Conservation (phyloP, 1,140 invertebrate genomes). For the Homalodisca vitripennis region DNA sequence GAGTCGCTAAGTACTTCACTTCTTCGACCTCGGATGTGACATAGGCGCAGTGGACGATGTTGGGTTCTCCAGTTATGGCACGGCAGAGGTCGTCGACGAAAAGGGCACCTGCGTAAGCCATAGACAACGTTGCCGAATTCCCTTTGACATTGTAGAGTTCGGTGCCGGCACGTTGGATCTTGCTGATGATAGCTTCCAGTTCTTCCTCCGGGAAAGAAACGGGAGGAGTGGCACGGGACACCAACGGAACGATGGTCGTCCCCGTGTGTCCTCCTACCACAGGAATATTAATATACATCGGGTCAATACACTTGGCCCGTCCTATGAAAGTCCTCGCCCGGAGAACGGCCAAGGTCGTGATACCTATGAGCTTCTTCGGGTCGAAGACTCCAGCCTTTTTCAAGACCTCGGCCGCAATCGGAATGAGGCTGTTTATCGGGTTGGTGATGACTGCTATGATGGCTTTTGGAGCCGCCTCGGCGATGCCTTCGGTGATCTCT, state of each 20-base stretch:
- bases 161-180: slow-evolving; percentile 56
- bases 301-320: slow-evolving; percentile 49
- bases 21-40: slow-evolving; percentile 89
- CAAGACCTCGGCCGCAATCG: slow-evolving; percentile 93
- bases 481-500: slow-evolving; percentile 78
- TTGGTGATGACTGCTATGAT: slow-evolving; percentile 96
- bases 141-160: slow-evolving; percentile 99
- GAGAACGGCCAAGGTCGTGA: slow-evolving; percentile 80
- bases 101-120: slow-evolving; percentile 95
- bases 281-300: slow-evolving; percentile 75
- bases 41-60: slow-evolving; percentile 91
- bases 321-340: slow-evolving; percentile 83
- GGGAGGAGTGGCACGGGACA: slow-evolving; percentile 84
- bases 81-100: slow-evolving; percentile 81
- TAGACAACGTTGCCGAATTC: slow-evolving; percentile 96
- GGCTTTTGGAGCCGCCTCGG: slow-evolving; percentile 87
- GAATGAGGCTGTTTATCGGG: slow-evolving; percentile 97
- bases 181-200: slow-evolving; percentile 76
- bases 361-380: slow-evolving; percentile 88
- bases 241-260: slow-evolving; percentile 94
- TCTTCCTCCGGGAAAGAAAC: slow-evolving; percentile 68
- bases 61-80: slow-evolving; percentile 82
- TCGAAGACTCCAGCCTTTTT: slow-evolving; percentile 89
- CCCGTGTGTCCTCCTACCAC: slow-evolving; percentile 99
- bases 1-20: slow-evolving; percentile 92